Evolutionary conservation across 1,140 invertebrate species (phyloP).

Genomic region (Drosophila kurseongensis): DNA sequence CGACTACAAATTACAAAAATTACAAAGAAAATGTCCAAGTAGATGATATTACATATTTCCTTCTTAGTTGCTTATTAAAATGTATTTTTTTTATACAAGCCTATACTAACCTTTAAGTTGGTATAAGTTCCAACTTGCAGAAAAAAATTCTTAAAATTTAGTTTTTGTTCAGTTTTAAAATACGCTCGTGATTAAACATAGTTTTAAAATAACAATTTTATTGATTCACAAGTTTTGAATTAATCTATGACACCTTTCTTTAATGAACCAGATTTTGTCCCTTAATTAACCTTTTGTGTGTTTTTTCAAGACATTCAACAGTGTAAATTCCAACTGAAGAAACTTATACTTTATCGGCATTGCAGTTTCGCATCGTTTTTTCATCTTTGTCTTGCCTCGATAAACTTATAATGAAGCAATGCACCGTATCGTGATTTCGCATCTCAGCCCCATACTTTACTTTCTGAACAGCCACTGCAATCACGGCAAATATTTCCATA

Average conservation of each 20-base stretch:
- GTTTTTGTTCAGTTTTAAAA: no score
- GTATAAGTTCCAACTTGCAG: no score
- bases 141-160: no score
- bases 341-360: slow-evolving; percentile 18
- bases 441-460: slow-evolving; percentile 27
- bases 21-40: no score
- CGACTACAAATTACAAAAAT: no score
- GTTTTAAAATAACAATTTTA: no score
- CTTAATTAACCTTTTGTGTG: slow-evolving; percentile 31
- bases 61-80: no score
- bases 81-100: no score
- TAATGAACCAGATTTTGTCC: background rate
- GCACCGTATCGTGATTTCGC: slow-evolving; percentile 17
- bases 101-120: no score
- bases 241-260: background rate
- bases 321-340: slow-evolving; percentile 32
- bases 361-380: slow-evolving; percentile 11
- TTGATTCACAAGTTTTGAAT: no score
- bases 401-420: slow-evolving; percentile 47
- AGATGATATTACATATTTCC: no score
- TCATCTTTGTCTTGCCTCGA: background rate
- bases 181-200: no score
- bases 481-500: slow-evolving; percentile 51
- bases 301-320: slow-evolving; percentile 9
- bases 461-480: slow-evolving; percentile 32